A percentile compares a stretch with the other conserved stretches of the same genome.
phyloP scores from a whole-genome alignment of 64 coral and sea anemone genomes.

The Porites lutea region DNA sequence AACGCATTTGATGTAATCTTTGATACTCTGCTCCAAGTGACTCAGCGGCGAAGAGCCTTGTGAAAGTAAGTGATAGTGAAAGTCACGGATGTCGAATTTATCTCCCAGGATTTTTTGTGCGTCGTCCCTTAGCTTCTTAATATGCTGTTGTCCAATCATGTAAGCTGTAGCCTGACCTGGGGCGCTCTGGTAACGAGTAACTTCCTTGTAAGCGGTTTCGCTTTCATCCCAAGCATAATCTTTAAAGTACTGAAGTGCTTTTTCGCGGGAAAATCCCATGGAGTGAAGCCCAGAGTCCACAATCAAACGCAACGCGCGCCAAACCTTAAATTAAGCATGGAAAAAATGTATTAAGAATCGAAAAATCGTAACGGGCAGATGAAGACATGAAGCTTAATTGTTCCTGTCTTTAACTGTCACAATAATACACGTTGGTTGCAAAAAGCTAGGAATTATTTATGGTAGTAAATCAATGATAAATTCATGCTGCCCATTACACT shows the following conservation, averaged over 20 bases:
- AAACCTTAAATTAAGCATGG: slow-evolving; percentile 5
- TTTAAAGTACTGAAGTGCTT: slow-evolving; percentile 40
- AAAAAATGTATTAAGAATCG: too few species aligned
- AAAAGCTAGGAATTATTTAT: too few species aligned
- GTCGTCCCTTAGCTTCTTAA: slow-evolving; percentile 51
- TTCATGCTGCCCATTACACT: too few species aligned
- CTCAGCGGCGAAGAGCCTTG: slow-evolving; percentile 61
- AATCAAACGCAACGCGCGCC: slow-evolving; percentile 70
- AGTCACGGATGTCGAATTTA: slow-evolving; percentile 66
- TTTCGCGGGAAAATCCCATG: slow-evolving; percentile 52
- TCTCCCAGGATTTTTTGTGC: slow-evolving; percentile 25
- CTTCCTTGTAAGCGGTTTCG: slow-evolving; percentile 43
- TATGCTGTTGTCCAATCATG: slow-evolving; percentile 75
- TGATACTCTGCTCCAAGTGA: slow-evolving; percentile 55
- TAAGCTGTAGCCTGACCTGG: slow-evolving; percentile 77
- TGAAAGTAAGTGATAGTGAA: slow-evolving; percentile 67
- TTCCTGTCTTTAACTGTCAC: too few species aligned
- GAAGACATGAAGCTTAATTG: too few species aligned
- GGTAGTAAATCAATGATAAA: too few species aligned
- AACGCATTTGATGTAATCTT: slow-evolving; percentile 48
- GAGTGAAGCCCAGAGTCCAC: slow-evolving; percentile 74
- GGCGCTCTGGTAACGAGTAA: slow-evolving; percentile 74
- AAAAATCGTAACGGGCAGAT: too few species aligned
- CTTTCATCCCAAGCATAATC: slow-evolving; percentile 69
- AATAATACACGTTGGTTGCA: too few species aligned